phyloP scores from a whole-genome alignment of 2,888 invertebrate genomes.

The Gnatocerus cornutus region DNA sequence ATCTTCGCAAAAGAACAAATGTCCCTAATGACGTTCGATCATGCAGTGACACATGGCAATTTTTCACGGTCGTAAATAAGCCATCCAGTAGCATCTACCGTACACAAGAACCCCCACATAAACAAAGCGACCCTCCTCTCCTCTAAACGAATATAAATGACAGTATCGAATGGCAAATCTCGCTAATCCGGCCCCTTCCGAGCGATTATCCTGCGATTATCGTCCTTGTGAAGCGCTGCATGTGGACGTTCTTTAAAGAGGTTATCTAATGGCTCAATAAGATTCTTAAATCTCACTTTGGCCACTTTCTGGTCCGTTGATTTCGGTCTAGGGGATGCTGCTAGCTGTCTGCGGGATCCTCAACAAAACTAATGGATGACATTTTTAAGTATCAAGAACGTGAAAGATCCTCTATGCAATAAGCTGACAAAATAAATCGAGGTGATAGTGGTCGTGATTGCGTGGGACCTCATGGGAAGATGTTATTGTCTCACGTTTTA shows the following conservation, averaged over 20 bases:
- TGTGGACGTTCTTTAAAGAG: conserved; percentile 52
- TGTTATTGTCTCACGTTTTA: conserved; percentile 8
- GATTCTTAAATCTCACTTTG: conserved; percentile 69
- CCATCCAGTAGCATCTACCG: conserved; percentile 60
- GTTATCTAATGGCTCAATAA: conserved; percentile 65
- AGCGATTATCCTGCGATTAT: conserved; percentile 68
- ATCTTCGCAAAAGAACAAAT: conserved; percentile 45
- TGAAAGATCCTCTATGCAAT: conserved; percentile 34
- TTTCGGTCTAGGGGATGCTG: conserved; percentile 55
- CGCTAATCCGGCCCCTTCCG: conserved; percentile 67
- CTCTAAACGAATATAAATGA: conserved; percentile 70
- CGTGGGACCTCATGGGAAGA: conserved; percentile 17
- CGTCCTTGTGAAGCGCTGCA: conserved; percentile 61
- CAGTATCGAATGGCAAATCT: conserved; percentile 70
- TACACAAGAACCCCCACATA: conserved; percentile 54
- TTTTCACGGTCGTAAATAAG: conserved; percentile 67
- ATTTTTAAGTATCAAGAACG: conserved; percentile 46
- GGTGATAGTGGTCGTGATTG: conserved; percentile 12
- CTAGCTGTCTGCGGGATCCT: conserved; percentile 41
- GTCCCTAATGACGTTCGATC: conserved; percentile 62
- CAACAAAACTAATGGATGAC: conserved; percentile 48
- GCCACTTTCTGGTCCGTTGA: conserved; percentile 66
- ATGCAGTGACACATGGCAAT: conserved; percentile 65
- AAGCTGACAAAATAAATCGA: conserved; percentile 37
- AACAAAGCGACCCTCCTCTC: conserved; percentile 56